Evolutionary conservation across 1,140 invertebrate genomes (phyloP).

Genomic region (Drosophila subobscura): DNA sequence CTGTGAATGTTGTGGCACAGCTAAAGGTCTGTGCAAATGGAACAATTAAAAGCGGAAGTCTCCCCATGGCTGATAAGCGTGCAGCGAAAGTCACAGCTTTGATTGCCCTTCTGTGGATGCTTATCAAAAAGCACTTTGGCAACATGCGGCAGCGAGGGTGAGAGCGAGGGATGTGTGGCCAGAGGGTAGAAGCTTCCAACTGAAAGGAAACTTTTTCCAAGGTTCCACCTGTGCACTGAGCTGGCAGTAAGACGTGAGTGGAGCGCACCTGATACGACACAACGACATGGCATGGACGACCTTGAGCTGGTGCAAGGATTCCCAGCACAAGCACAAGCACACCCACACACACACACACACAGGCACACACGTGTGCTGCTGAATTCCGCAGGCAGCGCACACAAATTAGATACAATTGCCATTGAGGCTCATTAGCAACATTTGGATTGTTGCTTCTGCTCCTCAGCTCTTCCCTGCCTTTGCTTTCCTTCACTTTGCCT

Average conservation of each 20-base stretch:
- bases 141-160: background rate
- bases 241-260: constrained; percentile 10
- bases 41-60: constrained; percentile 64
- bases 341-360: background rate
- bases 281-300: constrained; percentile 28
- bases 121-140: constrained; percentile 32
- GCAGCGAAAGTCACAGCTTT: constrained; percentile 34
- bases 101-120: constrained; percentile 33
- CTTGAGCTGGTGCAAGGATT: constrained; percentile 56
- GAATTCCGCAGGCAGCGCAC: constrained; percentile 14
- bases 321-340: constrained; percentile 1
- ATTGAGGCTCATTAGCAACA: constrained; percentile 41
- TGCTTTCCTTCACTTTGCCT: constrained; percentile 7
- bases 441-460: constrained; percentile 25
- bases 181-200: background rate
- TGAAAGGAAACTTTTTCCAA: constrained; percentile 14
- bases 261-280: constrained; percentile 10
- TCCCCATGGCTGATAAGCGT: constrained; percentile 31
- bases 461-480: too few species aligned
- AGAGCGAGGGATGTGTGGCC: background rate
- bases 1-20: constrained; percentile 53
- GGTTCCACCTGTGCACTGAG: constrained; percentile 12
- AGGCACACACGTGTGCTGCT: background rate
- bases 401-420: constrained; percentile 13
- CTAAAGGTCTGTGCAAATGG: constrained; percentile 61